Percentiles rank a stretch among this genome's conserved stretches.
Evolutionary conservation across 2,888 invertebrate genomes (phyloP).

Genomic region (Galerucella nymphaeae): DNA sequence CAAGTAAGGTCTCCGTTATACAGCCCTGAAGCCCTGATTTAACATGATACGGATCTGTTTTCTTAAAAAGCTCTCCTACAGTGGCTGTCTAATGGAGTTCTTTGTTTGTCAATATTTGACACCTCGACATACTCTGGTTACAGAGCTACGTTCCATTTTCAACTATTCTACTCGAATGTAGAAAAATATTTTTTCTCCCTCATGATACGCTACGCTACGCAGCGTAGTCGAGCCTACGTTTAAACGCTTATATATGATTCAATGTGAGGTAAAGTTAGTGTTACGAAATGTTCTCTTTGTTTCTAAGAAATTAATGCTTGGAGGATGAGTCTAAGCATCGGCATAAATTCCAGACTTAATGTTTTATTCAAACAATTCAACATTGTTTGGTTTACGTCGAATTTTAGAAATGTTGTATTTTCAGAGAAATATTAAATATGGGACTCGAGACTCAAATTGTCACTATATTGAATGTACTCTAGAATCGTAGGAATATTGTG

Average conservation of each 20-base stretch:
- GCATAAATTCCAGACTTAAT: constrained; percentile 13
- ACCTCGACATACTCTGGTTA: too few species aligned
- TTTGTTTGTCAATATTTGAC: too few species aligned
- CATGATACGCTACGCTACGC: too few species aligned
- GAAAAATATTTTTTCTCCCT: too few species aligned
- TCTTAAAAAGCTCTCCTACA: too few species aligned
- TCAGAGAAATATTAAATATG: not conserved
- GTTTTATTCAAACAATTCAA: constrained; percentile 14
- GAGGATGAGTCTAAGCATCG: not conserved
- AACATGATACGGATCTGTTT: too few species aligned
- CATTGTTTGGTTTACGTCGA: not conserved
- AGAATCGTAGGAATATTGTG: not conserved
- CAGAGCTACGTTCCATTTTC: too few species aligned
- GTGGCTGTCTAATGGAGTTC: too few species aligned
- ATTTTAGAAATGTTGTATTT: not conserved
- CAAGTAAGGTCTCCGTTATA: too few species aligned
- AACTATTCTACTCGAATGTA: too few species aligned
- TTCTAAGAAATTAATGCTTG: constrained; percentile 11
- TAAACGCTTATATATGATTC: not conserved
- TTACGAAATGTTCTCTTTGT: constrained; percentile 18
- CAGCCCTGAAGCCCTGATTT: too few species aligned
- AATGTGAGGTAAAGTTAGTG: constrained; percentile 4
- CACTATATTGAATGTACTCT: not conserved
- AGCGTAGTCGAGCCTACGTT: not conserved
- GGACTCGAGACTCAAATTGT: not conserved